phyloP scores from a whole-genome alignment of 2,113 vertebrate species.

The Pholis gunnellus region DNA sequence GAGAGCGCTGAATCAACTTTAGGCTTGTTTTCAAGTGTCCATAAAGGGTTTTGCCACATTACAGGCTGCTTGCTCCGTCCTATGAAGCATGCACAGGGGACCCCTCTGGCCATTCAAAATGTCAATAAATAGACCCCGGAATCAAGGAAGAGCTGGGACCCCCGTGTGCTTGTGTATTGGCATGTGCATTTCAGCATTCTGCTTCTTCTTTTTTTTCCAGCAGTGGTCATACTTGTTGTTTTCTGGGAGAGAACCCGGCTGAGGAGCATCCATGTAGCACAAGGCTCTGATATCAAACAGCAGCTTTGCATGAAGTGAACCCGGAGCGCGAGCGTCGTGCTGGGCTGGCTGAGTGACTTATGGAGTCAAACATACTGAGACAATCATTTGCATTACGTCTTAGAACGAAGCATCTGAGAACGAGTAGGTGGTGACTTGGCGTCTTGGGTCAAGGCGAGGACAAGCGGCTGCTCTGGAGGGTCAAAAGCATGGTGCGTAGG shows the following conservation, averaged over 20 bases:
- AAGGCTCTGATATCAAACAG: conserved; percentile 18
- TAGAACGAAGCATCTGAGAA: not conserved
- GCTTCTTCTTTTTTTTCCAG: not conserved
- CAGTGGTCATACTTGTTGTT: conserved; percentile 49
- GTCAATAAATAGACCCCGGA: conserved; percentile 36
- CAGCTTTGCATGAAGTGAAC: conserved; percentile 4
- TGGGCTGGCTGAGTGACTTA: conserved; percentile 22
- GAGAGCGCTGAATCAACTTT: conserved; percentile 1
- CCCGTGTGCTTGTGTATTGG: conserved; percentile 41
- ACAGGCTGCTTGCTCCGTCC: conserved; percentile 27
- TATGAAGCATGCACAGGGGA: conserved; percentile 34
- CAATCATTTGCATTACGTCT: conserved; percentile 36
- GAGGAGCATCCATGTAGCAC: conserved; percentile 60
- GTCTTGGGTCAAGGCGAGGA: conserved; percentile 8
- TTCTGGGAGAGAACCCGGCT: conserved; percentile 46
- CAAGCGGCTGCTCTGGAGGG: conserved; percentile 10
- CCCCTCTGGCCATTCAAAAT: conserved; percentile 55
- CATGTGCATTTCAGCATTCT: conserved; percentile 57
- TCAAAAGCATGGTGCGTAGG: not conserved
- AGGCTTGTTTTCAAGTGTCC: conserved; percentile 7
- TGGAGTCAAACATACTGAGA: conserved; percentile 3
- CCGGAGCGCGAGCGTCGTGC: conserved; percentile 12
- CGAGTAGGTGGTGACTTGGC: conserved; percentile 15
- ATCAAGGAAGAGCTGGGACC: conserved; percentile 31
- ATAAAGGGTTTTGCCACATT: conserved; percentile 22